A percentile compares a stretch with the other conserved stretches of the same genome.
Evolutionary conservation across 2,113 vertebrate genomes (phyloP).

Genomic region (Nibea albiflora): DNA sequence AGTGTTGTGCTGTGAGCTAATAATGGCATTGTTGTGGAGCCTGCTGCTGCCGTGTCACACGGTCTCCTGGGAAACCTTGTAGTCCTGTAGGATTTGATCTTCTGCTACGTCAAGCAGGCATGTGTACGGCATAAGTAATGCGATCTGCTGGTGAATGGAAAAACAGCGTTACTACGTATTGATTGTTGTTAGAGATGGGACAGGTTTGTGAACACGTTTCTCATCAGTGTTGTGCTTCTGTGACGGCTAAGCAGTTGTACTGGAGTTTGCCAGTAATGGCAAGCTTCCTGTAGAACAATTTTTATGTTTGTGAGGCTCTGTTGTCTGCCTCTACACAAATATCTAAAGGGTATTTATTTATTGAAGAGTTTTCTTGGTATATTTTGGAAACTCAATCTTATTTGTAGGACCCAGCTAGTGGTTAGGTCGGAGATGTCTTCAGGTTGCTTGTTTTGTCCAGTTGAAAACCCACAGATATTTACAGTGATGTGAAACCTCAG

Average conservation of each 20-base stretch:
- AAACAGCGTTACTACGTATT: conserved; percentile 5
- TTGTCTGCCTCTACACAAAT: neutral
- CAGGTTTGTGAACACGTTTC: neutral
- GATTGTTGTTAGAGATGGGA: conserved; percentile 21
- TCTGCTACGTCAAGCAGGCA: conserved; percentile 3
- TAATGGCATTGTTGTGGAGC: neutral
- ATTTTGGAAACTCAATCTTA: neutral
- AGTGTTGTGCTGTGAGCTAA: conserved; percentile 26
- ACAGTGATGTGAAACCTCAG: neutral
- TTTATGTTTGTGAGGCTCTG: neutral
- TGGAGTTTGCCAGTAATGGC: neutral
- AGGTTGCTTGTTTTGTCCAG: neutral
- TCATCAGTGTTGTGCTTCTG: neutral
- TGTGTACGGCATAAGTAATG: conserved; percentile 15
- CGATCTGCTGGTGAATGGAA: conserved; percentile 34
- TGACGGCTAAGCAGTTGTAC: neutral
- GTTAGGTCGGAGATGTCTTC: neutral
- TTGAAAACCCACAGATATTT: neutral
- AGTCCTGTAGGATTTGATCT: conserved; percentile 23
- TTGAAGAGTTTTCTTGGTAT: neutral
- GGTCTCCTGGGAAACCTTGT: conserved; percentile 39
- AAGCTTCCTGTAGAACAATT: neutral
- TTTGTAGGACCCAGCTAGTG: neutral
- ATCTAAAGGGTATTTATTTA: neutral
- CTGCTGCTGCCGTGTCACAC: conserved; percentile 30